These are phyloP conservation scores for Cranoglanis bouderius DNA, from an alignment of 2,113 vertebrate species.

Conservation along the genomic window DNA sequence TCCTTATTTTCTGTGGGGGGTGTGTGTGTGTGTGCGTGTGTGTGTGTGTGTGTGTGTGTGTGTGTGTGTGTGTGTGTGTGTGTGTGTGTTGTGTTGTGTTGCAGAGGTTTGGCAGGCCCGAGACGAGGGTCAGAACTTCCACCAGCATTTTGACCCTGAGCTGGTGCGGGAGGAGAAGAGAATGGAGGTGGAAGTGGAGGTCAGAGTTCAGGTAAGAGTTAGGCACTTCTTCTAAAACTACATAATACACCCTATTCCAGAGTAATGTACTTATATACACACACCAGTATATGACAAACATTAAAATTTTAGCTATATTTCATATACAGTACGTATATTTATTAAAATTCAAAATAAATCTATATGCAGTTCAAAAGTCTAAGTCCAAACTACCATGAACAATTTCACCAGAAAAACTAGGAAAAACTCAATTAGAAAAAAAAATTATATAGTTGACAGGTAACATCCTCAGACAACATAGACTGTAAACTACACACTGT, in stretches of 20 bases:
- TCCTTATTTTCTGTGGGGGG: not conserved
- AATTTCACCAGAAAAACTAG: not conserved
- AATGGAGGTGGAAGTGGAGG: conserved; percentile 79
- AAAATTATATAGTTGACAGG: not conserved
- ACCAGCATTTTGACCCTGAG: conserved; percentile 75
- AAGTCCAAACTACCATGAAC: not conserved
- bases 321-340: not conserved
- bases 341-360: not conserved
- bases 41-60: not conserved
- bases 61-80: not conserved
- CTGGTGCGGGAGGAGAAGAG: conserved; percentile 78
- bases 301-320: not conserved
- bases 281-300: not conserved
- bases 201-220: conserved; percentile 79
- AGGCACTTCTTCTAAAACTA: not conserved
- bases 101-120: conserved; percentile 79
- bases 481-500: not conserved
- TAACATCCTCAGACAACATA: not conserved
- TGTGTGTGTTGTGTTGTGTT: not conserved
- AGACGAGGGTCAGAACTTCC: conserved; percentile 74
- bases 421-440: not conserved
- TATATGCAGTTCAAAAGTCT: not conserved
- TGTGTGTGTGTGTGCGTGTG: not conserved
- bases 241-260: not conserved
- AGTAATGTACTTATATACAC: not conserved